Base-by-base conservation (phyloP, 2,797 vertebrate genomes). In the Kryptolebias ocellatus region DNA sequence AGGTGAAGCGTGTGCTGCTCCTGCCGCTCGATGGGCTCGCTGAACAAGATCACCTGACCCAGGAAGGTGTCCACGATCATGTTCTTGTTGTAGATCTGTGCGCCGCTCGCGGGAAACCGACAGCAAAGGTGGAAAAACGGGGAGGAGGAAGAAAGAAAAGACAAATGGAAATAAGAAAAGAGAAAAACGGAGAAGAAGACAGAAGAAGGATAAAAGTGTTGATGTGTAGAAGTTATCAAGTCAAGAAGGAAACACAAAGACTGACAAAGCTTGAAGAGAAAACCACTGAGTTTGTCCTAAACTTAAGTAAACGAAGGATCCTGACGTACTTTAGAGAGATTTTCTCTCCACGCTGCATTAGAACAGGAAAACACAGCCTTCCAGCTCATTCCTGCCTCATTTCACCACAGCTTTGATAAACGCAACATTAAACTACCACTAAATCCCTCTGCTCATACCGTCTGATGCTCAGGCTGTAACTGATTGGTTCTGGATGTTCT, bases 71-170 rank as follows among this genome's bases (percentile, higher is more conserved):
- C 97, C 15, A 96, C 94, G 45, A 99, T 94, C 81, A 97, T 93
- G 74, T 96, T 97, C 87, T 97, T 96, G 90, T 98, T 98, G 96
- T 97, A 99, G 88, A 99, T 92, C 98, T 99, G 89, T 51, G 37
- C 16, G 57, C 64, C 76, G 67, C 64, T 66, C 64, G 29, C 3
- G 39, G 60, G 54, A 57, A 17, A 37, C 18, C 62, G 7, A 28
- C 34, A 74, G 47, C 17, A 28, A 45, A 8, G n/a, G 16, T 16
- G n/a, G 17, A 39, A 47, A 24, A 34, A 37, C 0, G 17, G 24
- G 29, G 8, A 18, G 14, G 47, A 37, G 59, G 24, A 49, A 4
- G 28, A 70, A 20, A 67, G 62, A 72, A 49, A 64, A 59, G 27
- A 67, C 12, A 73, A 63, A 67, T 64, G 52, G 64, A 31, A 11